Evolutionary conservation across 1,140 invertebrate species (phyloP).

Genomic region (Aporrectodea caliginosa): DNA sequence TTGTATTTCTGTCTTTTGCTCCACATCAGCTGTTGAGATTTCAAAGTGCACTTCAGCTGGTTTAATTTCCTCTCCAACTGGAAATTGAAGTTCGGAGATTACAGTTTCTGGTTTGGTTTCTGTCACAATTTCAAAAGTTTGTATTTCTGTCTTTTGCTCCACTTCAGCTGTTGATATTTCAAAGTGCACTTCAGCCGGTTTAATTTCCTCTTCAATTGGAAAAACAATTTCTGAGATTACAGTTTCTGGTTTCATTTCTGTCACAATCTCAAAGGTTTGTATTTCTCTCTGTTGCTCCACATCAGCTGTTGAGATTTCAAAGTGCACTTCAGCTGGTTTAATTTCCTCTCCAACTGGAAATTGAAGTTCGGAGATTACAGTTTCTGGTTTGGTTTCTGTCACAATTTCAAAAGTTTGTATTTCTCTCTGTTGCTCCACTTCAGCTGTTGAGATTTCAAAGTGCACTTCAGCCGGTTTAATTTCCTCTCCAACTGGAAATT

Average conservation of each 20-base stretch:
- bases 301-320: constrained; percentile 21
- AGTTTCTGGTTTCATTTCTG: neutral
- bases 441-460: constrained; percentile 18
- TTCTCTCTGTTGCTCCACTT: constrained; percentile 13
- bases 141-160: neutral
- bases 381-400: neutral
- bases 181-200: neutral
- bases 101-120: constrained; percentile 17
- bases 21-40: constrained; percentile 18
- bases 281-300: constrained; percentile 15
- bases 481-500: neutral
- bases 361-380: neutral
- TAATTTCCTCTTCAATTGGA: constrained; percentile 21
- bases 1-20: constrained; percentile 3
- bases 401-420: neutral
- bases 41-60: constrained; percentile 22
- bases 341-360: neutral
- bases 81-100: constrained; percentile 17
- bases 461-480: constrained; percentile 25
- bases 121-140: constrained; percentile 1
- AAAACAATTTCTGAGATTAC: constrained; percentile 10
- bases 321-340: constrained; percentile 22
- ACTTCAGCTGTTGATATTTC: constrained; percentile 23
- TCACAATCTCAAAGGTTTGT: neutral
- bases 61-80: constrained; percentile 20